These are phyloP conservation scores for Trachurus trachurus DNA, from an alignment of 2,797 vertebrate species.

Conservation along the genomic window DNA sequence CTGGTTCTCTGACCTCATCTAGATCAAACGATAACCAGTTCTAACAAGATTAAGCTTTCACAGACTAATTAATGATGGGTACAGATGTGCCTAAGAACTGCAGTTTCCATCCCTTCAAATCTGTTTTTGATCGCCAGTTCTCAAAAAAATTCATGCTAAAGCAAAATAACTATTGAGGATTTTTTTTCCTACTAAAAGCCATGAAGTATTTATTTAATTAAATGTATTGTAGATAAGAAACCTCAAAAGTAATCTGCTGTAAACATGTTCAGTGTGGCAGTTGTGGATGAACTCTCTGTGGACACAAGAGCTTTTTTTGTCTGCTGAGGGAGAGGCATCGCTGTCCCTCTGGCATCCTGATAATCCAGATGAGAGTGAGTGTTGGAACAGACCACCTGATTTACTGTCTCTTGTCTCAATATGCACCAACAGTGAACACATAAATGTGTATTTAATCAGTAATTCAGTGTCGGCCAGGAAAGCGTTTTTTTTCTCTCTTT, in stretches of 20 bases:
- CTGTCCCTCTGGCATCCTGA: conserved; percentile 32
- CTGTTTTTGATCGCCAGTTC: conserved; percentile 4
- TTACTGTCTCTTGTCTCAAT: conserved; percentile 1
- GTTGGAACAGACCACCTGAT: background rate
- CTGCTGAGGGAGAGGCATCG: background rate
- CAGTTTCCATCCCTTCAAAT: background rate
- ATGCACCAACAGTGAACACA: background rate
- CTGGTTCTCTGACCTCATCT: conserved; percentile 7
- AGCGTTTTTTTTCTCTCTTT: background rate
- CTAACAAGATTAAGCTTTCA: conserved; percentile 1
- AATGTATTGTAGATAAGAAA: background rate
- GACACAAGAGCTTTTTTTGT: conserved; percentile 45
- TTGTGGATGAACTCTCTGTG: conserved; percentile 11
- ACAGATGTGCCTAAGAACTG: background rate
- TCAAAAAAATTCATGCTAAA: background rate
- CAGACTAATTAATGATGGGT: background rate
- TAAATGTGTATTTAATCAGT: background rate
- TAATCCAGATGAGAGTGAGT: background rate
- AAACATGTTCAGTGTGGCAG: conserved; percentile 26
- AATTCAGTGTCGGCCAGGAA: background rate
- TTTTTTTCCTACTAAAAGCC: background rate
- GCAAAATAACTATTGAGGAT: background rate
- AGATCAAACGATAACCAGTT: conserved; percentile 6
- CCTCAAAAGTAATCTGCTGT: background rate
- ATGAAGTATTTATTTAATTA: background rate